These are phyloP conservation scores for human DNA, from an alignment of 2,113 vertebrate species.

Conservation along the genomic window DNA sequence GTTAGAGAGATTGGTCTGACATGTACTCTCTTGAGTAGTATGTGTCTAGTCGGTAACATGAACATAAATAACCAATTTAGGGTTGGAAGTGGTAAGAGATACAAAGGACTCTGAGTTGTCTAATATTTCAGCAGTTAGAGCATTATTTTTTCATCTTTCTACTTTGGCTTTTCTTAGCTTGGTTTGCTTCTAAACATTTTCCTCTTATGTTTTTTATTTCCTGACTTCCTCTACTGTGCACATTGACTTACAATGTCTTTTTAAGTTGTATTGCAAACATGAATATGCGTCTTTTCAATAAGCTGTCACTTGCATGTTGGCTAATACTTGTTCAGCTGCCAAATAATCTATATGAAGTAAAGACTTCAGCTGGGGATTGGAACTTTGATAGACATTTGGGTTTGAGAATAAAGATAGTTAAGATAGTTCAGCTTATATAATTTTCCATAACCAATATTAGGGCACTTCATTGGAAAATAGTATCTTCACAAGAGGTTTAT, in stretches of 20 bases:
- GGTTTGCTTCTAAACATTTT: not conserved
- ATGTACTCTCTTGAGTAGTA: not conserved
- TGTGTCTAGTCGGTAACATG: not conserved
- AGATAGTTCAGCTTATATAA: not conserved
- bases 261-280: not conserved
- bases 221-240: not conserved
- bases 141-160: not conserved
- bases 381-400: not conserved
- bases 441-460: not conserved
- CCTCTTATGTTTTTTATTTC: not conserved
- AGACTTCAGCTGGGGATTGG: not conserved
- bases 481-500: not conserved
- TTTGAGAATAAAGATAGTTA: constrained; percentile 24
- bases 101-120: not conserved
- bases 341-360: not conserved
- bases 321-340: constrained; percentile 16
- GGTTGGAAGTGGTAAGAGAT: not conserved
- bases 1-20: not conserved
- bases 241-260: not conserved
- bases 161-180: not conserved
- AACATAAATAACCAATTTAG: not conserved
- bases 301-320: constrained; percentile 1
- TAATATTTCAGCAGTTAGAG: not conserved
- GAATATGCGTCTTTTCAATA: not conserved
- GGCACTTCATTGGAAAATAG: not conserved